Conservation (phyloP, 2,113 vertebrate genomes). For the Cavia porcellus region DNA sequence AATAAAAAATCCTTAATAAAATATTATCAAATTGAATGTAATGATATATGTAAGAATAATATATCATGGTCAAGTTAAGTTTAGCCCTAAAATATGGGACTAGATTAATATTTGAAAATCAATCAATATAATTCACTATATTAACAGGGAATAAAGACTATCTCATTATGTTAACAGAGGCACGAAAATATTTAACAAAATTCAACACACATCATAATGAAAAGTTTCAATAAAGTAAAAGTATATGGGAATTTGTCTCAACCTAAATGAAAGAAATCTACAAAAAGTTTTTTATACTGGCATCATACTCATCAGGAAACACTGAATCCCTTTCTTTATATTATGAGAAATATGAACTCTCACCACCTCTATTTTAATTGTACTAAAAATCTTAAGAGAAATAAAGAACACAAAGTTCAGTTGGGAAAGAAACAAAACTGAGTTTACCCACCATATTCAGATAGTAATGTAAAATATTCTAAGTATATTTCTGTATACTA, state of each 20-base stretch:
- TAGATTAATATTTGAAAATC: constrained; percentile 44
- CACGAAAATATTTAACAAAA: constrained; percentile 46
- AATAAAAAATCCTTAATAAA: constrained; percentile 42
- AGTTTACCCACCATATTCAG: constrained; percentile 14
- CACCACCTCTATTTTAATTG: neutral
- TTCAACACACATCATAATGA: constrained; percentile 33
- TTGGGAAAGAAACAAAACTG: constrained; percentile 11
- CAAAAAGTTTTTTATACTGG: neutral
- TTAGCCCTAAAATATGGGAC: constrained; percentile 6
- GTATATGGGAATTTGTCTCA: neutral
- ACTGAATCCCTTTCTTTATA: neutral
- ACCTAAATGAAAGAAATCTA: neutral
- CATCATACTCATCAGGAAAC: neutral
- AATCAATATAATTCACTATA: constrained; percentile 27
- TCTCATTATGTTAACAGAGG: constrained; percentile 39
- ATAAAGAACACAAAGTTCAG: neutral
- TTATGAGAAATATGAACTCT: neutral
- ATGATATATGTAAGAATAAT: constrained; percentile 22
- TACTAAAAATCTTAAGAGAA: constrained; percentile 39
- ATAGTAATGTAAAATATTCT: neutral
- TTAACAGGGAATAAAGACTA: constrained; percentile 1
- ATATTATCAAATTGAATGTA: constrained; percentile 38
- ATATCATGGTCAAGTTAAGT: neutral
- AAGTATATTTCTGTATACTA: neutral
- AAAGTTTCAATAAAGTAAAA: constrained; percentile 46